Evolutionary conservation across 2,888 invertebrate genomes (phyloP).

Genomic region (Aethes cnicana): DNA sequence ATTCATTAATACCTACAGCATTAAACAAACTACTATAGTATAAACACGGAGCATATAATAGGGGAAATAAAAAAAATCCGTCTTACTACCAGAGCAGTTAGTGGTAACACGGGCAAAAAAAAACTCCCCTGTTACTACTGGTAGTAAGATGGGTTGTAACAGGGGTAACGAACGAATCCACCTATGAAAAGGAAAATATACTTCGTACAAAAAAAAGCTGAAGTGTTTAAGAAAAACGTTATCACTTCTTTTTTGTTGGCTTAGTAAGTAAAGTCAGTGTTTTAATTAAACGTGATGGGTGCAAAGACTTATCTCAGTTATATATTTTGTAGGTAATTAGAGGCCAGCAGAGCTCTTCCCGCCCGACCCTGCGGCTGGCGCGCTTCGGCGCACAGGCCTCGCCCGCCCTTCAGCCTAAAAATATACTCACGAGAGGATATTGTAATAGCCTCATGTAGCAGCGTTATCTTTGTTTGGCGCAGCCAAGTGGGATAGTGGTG

Average conservation of each 20-base stretch:
- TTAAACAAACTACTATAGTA: too few relatives aligned
- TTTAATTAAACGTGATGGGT: constrained; percentile 6
- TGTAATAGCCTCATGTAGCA: constrained; percentile 10
- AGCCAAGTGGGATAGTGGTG: not conserved
- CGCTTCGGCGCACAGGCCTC: constrained; percentile 22
- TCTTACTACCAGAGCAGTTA: too few relatives aligned
- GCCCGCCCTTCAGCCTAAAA: constrained; percentile 23
- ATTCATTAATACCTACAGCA: too few relatives aligned
- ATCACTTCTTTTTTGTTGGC: not conserved
- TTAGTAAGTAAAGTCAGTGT: constrained; percentile 1
- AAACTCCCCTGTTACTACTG: too few relatives aligned
- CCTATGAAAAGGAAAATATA: too few relatives aligned
- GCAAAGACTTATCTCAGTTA: constrained; percentile 6
- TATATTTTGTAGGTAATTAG: constrained; percentile 23
- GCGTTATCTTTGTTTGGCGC: constrained; percentile 15
- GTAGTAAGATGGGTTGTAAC: too few relatives aligned
- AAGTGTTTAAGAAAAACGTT: not conserved
- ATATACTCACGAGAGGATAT: constrained; percentile 19
- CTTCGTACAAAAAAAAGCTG: too few relatives aligned
- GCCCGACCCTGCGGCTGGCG: constrained; percentile 4
- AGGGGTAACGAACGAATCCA: too few relatives aligned
- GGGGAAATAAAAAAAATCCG: too few relatives aligned
- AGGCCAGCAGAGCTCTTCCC: constrained; percentile 4
- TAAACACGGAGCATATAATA: too few relatives aligned
- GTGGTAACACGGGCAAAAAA: too few relatives aligned